Evolutionary conservation across 1,140 invertebrate species (phyloP), one percentile per base, ranked within the genome.

Genomic region (Aphelinus certus): DNA sequence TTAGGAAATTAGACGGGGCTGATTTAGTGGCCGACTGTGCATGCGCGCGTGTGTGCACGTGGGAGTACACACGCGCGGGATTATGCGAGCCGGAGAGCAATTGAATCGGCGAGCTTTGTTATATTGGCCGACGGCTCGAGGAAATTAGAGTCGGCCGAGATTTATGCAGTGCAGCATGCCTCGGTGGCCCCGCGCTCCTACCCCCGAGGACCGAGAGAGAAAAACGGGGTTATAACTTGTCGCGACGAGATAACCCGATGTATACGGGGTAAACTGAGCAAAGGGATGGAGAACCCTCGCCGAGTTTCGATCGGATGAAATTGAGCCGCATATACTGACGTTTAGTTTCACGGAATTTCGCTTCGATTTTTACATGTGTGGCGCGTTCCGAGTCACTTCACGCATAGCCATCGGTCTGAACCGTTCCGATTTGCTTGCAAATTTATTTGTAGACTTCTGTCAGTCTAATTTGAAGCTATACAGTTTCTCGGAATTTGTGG

Each of bases 31-130:
- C 10, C 45, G 51, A 5, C 10, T 3, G n/a, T 55, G 69, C 46
- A 49, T 63, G 46, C 69, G 43, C 46, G 1, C 51, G 3, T 6
- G 4, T 3, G 42, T 2, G 46, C 51, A 10, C 0, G 4, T 10
- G 2, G 10, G 43, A 2, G 53, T 42, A 46, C 43, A 42, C 60
- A 58, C 58, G 53, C 26, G 26, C 26, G 26, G 0, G 26, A 26
- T 26, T 26, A 26, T 26, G 26, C 26, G 26, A 26, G 26, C 26
- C 55, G 46, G 61, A 42, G 53, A 42, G 66, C 77, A 71, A 78
- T 78, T 78, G 76, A 71, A 66, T 78, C 57, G 48, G 71, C 64
- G 5, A 48, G 64, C 42, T 60, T 73, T 64, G 71, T 72, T 72
- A 72, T 26, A 26, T 73, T 67, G 63, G 60, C 63, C 47, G 71